Evolutionary conservation across 2,113 vertebrate species (phyloP).

Genomic region (Alosa alosa): DNA sequence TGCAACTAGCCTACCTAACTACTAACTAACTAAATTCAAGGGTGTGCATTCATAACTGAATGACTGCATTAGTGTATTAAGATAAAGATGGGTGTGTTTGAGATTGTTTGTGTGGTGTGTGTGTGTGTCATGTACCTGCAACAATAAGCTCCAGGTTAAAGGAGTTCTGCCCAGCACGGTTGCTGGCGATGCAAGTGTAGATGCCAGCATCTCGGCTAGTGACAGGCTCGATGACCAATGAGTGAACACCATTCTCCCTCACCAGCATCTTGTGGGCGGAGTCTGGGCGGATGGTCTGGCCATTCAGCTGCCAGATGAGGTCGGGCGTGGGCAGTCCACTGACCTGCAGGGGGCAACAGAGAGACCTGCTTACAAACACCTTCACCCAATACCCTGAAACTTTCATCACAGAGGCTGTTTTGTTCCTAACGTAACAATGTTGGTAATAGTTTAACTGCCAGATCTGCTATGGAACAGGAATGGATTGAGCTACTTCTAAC

Average conservation of each 20-base stretch:
- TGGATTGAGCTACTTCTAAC: not conserved
- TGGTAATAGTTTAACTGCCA: not conserved
- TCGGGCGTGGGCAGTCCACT: slow-evolving; percentile 94
- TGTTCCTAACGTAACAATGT: not conserved
- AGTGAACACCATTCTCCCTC: slow-evolving; percentile 94
- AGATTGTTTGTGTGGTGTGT: not conserved
- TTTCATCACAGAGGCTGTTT: not conserved
- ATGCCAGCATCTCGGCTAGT: slow-evolving; percentile 88
- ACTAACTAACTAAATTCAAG: not conserved
- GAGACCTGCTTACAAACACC: not conserved
- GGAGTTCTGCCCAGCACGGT: slow-evolving; percentile 91
- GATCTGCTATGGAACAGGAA: not conserved
- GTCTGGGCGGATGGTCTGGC: slow-evolving; percentile 86
- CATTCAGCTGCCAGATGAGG: slow-evolving; percentile 92
- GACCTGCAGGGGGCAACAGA: slow-evolving; percentile 70
- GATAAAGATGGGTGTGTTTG: not conserved
- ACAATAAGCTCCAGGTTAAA: slow-evolving; percentile 96
- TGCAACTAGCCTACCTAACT: not conserved
- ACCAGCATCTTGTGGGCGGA: slow-evolving; percentile 95
- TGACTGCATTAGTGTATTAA: not conserved
- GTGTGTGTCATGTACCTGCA: slow-evolving; percentile 75
- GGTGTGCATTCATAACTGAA: not conserved
- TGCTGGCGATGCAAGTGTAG: slow-evolving; percentile 93
- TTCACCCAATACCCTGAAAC: not conserved
- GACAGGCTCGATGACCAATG: slow-evolving; percentile 92